phyloP scores from a whole-genome alignment of 2,113 vertebrate genomes.

The Atherinomorus stipes region DNA sequence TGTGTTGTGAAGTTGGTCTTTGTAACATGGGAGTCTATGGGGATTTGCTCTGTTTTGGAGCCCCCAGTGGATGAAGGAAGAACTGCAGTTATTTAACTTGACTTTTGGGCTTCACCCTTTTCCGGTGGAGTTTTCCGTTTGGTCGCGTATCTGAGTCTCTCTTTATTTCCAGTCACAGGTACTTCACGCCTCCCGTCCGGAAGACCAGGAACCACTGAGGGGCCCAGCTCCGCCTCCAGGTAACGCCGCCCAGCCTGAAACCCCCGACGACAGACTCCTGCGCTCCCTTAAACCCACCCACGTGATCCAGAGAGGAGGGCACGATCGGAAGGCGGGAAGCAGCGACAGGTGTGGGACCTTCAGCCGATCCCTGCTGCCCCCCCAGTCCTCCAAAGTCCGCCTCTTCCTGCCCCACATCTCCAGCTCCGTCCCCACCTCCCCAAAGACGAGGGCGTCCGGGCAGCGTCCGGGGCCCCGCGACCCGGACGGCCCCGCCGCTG shows the following conservation, averaged over 20 bases:
- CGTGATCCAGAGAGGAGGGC: not conserved
- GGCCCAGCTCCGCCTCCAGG: conserved; percentile 12
- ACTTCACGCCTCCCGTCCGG: conserved; percentile 58
- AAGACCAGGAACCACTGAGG: conserved; percentile 57
- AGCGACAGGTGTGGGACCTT: not conserved
- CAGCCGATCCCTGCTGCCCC: conserved; percentile 36
- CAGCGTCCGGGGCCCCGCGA: not conserved
- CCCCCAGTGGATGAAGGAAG: no score
- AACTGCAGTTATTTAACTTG: no score
- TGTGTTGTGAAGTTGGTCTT: no score
- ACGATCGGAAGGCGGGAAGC: conserved; percentile 2
- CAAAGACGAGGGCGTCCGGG: not conserved
- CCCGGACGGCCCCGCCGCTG: not conserved
- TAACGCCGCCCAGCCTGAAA: not conserved
- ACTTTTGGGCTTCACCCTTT: no score
- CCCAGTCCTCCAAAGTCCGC: conserved; percentile 54
- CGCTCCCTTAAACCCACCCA: not conserved
- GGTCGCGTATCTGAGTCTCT: conserved; percentile 40
- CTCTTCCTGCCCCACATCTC: conserved; percentile 39
- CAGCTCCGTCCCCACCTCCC: not conserved
- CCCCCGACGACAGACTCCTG: not conserved
- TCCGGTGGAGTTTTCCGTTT: no score
- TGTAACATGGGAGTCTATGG: no score
- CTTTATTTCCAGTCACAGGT: conserved; percentile 69
- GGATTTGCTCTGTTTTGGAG: no score